Evolutionary conservation across 1,140 invertebrate species (phyloP).

Genomic region (silkworm (Bombyx mori)): DNA sequence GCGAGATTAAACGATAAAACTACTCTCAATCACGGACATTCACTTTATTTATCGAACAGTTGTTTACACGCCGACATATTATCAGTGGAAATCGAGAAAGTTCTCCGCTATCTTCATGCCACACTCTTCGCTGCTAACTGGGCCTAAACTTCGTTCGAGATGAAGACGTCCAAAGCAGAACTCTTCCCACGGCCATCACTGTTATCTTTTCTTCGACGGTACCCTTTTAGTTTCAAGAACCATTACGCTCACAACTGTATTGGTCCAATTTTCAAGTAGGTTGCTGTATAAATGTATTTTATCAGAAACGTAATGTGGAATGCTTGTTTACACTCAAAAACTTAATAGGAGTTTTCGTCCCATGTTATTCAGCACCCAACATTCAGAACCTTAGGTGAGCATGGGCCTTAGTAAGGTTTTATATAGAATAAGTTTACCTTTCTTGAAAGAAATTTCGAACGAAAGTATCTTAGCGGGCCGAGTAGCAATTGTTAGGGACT

Average conservation of each 20-base stretch:
- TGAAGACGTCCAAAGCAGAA: slow-evolving; percentile 12
- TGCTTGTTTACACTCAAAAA: not conserved
- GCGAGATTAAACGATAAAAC: not conserved
- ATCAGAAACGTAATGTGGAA: not conserved
- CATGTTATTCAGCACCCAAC: not conserved
- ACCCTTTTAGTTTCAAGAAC: slow-evolving; percentile 8
- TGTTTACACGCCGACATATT: no score
- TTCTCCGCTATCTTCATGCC: no score
- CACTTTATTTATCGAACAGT: no score
- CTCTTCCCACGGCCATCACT: slow-evolving; percentile 23
- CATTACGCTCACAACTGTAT: slow-evolving; percentile 2
- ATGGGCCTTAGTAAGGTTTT: no score
- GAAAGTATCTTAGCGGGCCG: no score
- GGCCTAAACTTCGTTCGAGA: not conserved
- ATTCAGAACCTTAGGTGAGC: not conserved
- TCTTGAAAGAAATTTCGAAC: no score
- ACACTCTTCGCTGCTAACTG: no score
- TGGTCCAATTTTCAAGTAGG: not conserved
- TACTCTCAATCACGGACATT: not conserved
- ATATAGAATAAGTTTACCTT: no score
- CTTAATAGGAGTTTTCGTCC: not conserved
- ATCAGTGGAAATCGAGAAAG: no score
- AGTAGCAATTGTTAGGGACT: no score
- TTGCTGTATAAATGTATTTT: not conserved
- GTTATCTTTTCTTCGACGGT: slow-evolving; percentile 5